Evolutionary conservation across 2,113 vertebrate genomes (phyloP), one percentile per base, ranked within the genome.

Genomic region (Pterocles gutturalis): DNA sequence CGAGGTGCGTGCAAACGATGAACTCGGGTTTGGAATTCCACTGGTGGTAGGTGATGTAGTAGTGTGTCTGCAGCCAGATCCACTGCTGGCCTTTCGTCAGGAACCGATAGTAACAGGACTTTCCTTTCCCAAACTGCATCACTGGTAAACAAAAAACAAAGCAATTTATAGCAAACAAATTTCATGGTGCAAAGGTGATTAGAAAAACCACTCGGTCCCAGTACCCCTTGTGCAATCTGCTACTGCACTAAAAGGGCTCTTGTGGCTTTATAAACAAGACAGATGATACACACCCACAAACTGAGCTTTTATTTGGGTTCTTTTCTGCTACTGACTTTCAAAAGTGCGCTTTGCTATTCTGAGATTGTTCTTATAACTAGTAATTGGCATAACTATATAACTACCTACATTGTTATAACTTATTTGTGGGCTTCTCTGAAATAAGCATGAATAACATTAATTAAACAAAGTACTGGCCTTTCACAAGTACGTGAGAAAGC

Each of bases 21-120:
- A 99, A 99, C 97, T 99, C 98, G 0, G 99, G 99, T 91, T 99
- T 99, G 97, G 98, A 99, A 95, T 99, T 99, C 99, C 99, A 99
- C 97, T 99, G 99, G 96, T 99, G 99, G 96, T 99, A 99, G 15
- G 98, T 99, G 94, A 98, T 98, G 98, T 99, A 99, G 97, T 99
- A 99, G 82, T 99, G 98, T 36, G 98, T 99, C 97, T 99, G 98
- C 81, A 99, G 96, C 99, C 98, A 99, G 76, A 99, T 99, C 98
- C 98, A 99, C 94, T 99, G 98, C 96, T 99, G 98, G 60, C 99
- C 98, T 98, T 99, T 99, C 90, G 99, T 99, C 97, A 99, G 97
- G 96, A 99, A 99, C 62, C 99, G 98, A 94, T 99, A 99, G 96
- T 99, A 99, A 97, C 98, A 99, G 73, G 98, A 99, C 97, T 99